Percentiles rank a stretch among this genome's conserved stretches.
Conservation (phyloP, 2,113 vertebrate genomes). For the Grammomys surdaster region DNA sequence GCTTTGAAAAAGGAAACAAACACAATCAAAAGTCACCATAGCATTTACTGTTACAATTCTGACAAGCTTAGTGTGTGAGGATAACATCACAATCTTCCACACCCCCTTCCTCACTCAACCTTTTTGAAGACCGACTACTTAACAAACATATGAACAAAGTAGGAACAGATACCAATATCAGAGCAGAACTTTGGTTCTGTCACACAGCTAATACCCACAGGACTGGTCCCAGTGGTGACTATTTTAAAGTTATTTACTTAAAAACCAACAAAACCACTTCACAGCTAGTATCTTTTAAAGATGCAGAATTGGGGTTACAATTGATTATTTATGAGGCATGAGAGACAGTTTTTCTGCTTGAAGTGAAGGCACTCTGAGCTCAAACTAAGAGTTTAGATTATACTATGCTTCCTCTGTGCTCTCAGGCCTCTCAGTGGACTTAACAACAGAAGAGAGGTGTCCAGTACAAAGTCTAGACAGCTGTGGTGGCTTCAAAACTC, state of each 20-base stretch:
- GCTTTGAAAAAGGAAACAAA: constrained; percentile 25
- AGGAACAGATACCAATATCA: neutral
- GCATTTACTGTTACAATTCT: neutral
- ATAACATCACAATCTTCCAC: neutral
- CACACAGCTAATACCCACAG: neutral
- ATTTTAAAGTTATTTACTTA: constrained; percentile 18
- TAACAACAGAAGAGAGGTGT: neutral
- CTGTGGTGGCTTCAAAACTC: neutral
- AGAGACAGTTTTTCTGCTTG: neutral
- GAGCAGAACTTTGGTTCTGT: neutral
- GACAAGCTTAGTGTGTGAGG: neutral
- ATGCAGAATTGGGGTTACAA: neutral
- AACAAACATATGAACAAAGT: neutral
- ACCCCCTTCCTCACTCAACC: neutral
- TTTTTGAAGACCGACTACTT: constrained; percentile 11
- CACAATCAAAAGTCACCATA: neutral
- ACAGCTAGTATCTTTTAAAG: neutral
- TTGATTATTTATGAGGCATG: neutral
- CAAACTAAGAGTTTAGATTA: neutral
- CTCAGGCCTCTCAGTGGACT: neutral
- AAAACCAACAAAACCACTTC: constrained; percentile 29
- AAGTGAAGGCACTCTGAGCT: neutral
- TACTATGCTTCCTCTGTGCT: accelerated
- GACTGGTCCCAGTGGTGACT: neutral
- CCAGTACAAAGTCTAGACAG: neutral